phyloP scores from a whole-genome alignment of 2,113 vertebrate species.

The Leiothrix lutea region DNA sequence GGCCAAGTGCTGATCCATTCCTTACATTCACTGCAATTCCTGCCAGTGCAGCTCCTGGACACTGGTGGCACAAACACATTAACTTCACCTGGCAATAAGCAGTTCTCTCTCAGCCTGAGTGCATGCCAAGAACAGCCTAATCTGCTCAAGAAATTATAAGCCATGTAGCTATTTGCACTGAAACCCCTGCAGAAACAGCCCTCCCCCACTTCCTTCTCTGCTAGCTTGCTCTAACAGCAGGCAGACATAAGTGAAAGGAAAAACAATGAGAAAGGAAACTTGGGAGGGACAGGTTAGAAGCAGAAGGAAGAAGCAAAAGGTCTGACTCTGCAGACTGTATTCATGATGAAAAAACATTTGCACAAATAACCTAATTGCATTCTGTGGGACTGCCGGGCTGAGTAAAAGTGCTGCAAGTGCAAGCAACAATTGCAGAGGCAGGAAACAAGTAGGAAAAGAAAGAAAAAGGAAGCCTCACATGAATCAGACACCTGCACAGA shows the following conservation, averaged over 20 bases:
- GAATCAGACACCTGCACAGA: slow-evolving; percentile 41
- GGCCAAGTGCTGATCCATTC: background rate
- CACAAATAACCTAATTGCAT: slow-evolving; percentile 33
- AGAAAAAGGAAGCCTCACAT: slow-evolving; percentile 42
- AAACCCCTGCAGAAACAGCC: slow-evolving; percentile 21
- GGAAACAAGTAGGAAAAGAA: slow-evolving; percentile 63
- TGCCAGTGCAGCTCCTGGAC: background rate
- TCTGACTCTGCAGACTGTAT: slow-evolving; percentile 37
- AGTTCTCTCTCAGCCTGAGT: background rate
- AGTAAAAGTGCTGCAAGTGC: slow-evolving; percentile 32
- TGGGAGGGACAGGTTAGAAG: slow-evolving; percentile 63
- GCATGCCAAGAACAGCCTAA: background rate
- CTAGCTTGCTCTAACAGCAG: slow-evolving; percentile 11
- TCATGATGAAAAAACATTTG: slow-evolving; percentile 25
- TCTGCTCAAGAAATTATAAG: slow-evolving; percentile 33
- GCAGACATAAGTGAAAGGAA: slow-evolving; percentile 61
- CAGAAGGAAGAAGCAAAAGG: slow-evolving; percentile 65
- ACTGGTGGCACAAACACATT: background rate
- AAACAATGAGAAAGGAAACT: slow-evolving; percentile 66
- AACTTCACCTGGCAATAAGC: background rate
- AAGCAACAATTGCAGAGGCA: slow-evolving; percentile 42
- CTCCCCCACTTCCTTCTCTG: slow-evolving; percentile 57
- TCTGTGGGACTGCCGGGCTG: background rate
- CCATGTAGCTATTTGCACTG: background rate
- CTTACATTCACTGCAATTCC: background rate